Conservation (phyloP, 30 jellyfish, hydroid and myxozoan species). For the Aurelia aurita region DNA sequence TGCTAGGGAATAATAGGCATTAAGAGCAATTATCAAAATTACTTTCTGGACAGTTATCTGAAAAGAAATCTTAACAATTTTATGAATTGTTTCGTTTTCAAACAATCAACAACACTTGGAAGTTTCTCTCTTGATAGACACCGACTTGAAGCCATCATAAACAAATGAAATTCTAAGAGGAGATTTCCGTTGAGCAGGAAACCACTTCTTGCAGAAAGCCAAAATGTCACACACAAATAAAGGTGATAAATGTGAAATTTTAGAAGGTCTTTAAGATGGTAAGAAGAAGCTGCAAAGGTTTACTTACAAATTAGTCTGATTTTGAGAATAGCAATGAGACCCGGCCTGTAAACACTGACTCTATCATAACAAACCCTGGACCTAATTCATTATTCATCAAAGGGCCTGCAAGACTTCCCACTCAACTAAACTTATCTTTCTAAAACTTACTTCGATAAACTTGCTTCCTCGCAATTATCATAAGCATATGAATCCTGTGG, state of each 20-base stretch:
- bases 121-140: no score
- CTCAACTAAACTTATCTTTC: no score
- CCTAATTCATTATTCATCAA: slow-evolving; percentile 40
- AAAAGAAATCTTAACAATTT: no score
- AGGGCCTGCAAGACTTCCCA: slow-evolving; percentile 1
- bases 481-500: no score
- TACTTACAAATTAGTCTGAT: slow-evolving; percentile 5
- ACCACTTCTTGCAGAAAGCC: slow-evolving; percentile 60
- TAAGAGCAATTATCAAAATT: background rate
- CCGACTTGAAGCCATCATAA: background rate
- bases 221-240: slow-evolving; percentile 22
- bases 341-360: slow-evolving; percentile 13
- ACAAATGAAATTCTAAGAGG: slow-evolving; percentile 50
- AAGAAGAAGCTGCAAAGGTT: background rate
- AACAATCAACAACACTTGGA: no score
- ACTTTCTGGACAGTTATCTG: background rate
- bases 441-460: no score
- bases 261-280: background rate
- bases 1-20: slow-evolving; percentile 6
- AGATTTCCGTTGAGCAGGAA: slow-evolving; percentile 69
- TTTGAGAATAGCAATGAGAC: slow-evolving; percentile 1
- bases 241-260: background rate
- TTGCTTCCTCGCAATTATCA: no score
- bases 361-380: slow-evolving; percentile 49
- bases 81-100: no score